Evolutionary conservation across 2,113 vertebrate species (phyloP), one percentile per base, ranked within the genome.

Genomic region (Martes martes): DNA sequence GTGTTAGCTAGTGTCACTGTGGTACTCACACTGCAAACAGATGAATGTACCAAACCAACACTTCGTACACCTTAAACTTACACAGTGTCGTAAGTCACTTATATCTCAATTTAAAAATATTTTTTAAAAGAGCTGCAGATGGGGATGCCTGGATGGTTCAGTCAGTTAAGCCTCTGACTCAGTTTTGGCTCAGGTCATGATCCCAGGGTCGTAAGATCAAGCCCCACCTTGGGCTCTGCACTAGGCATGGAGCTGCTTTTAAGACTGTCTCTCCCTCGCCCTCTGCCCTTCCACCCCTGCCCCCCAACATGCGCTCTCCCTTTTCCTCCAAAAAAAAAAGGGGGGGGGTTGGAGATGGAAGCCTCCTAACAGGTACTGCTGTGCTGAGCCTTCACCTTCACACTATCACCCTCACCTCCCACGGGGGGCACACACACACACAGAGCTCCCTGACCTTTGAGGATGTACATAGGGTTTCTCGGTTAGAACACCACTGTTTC

Each of bases 371-470:
- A 23, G 16, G 55, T 7, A 28, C 23, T 55, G 28, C n/a, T 18
- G 6, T 31, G 83, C 15, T 18, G 45, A 47, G 42, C 4, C 52
- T 80, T 63, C 39, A 86, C 42, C 26, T 86, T 80, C 26, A 4
- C 10, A 33, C 7, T 28, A 16, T n/a, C 26, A 23, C 59, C 47
- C 28, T 10, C 52, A 6, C 3, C 3, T 9, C 21, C 45, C 7
- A 7, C 7, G 69, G 28, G 59, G 24, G 0, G 0, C 5, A 9
- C 0, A 11, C 2, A 11, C 2, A 11, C 26, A 42, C 36, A 57
- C 1, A 23, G 1, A 19, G 9, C n/a, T 59, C 14, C 28, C 50
- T 73, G 79, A n/a, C 50, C 1, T 59, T 59, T 59, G 63, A 36
- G 31, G 50, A 69, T 59, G 24, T 2, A 4, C 65, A 2, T 21